Conservation (phyloP, 2,888 invertebrate species). For the Invenusta paracnida region DNA sequence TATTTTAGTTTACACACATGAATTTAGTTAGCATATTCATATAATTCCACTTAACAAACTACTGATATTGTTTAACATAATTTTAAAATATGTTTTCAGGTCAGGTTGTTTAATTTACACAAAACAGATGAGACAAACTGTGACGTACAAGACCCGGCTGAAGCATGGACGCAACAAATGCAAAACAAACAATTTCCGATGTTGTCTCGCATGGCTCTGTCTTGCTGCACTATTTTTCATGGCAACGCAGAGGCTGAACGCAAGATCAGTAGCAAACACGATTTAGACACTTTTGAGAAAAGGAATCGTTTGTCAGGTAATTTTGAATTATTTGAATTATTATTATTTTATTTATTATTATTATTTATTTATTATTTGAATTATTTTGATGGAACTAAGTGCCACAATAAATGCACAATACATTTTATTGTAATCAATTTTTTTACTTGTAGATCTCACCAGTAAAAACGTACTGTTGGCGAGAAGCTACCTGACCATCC, state of each 20-base stretch:
- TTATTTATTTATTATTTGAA: too few species aligned
- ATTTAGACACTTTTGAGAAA: background rate
- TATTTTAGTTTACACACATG: too few species aligned
- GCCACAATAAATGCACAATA: background rate
- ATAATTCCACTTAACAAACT: too few species aligned
- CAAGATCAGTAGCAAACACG: background rate
- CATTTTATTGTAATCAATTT: background rate
- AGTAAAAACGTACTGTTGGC: background rate
- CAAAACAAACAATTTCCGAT: background rate
- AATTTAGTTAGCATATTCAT: too few species aligned
- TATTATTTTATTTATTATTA: too few species aligned
- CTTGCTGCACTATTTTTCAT: background rate
- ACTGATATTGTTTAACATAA: too few species aligned
- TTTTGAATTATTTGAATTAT: too few species aligned
- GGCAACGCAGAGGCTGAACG: background rate
- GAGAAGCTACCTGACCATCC: background rate
- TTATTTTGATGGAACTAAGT: background rate
- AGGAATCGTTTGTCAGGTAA: background rate
- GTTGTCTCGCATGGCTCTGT: background rate
- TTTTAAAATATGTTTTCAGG: too few species aligned
- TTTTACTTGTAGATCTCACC: background rate
- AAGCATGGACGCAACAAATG: background rate
- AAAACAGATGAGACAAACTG: too few species aligned
- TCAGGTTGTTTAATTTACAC: too few species aligned
- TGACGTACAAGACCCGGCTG: too few species aligned